Percentiles rank a stretch among this genome's conserved stretches.
These are phyloP conservation scores for Mnemiopsis leidyi DNA, from an alignment of 37 sponge, comb jelly and placozoan genomes.

Conservation along the genomic window DNA sequence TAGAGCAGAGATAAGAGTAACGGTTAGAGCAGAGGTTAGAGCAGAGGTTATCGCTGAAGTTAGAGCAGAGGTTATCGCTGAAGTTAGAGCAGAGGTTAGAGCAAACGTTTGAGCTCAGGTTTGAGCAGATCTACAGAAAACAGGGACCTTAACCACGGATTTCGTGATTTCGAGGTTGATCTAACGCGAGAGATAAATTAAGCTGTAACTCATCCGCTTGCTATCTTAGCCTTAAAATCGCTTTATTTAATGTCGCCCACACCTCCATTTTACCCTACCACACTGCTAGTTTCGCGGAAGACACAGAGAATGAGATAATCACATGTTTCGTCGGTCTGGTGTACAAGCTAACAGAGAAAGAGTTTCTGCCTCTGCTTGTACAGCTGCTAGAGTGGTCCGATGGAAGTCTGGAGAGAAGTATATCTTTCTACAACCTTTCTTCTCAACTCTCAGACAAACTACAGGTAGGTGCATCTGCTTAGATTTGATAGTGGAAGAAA, in stretches of 20 bases:
- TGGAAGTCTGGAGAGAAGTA: neutral
- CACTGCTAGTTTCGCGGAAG: neutral
- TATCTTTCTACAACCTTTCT: constrained; percentile 51
- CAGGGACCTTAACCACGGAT: too few relatives aligned
- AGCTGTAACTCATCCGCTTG: neutral
- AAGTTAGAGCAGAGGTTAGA: too few relatives aligned
- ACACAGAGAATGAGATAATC: neutral
- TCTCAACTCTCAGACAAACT: constrained; percentile 56
- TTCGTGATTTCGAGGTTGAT: too few relatives aligned
- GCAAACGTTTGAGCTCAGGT: too few relatives aligned
- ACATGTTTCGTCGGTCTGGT: constrained; percentile 9
- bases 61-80: too few relatives aligned
- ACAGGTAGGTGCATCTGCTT: constrained; percentile 48
- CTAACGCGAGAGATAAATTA: too few relatives aligned
- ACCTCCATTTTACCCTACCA: neutral
- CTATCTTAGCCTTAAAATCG: neutral
- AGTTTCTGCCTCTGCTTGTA: constrained; percentile 51
- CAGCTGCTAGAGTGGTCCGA: constrained; percentile 48
- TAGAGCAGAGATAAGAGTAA: too few relatives aligned
- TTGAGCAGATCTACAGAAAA: too few relatives aligned
- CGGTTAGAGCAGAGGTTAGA: too few relatives aligned
- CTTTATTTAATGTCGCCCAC: neutral
- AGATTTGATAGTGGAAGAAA: too few relatives aligned
- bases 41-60: too few relatives aligned
- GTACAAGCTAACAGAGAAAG: constrained; percentile 66